Evolutionary conservation across 2,113 vertebrate genomes (phyloP).

Genomic region (Pleuronectes platessa): DNA sequence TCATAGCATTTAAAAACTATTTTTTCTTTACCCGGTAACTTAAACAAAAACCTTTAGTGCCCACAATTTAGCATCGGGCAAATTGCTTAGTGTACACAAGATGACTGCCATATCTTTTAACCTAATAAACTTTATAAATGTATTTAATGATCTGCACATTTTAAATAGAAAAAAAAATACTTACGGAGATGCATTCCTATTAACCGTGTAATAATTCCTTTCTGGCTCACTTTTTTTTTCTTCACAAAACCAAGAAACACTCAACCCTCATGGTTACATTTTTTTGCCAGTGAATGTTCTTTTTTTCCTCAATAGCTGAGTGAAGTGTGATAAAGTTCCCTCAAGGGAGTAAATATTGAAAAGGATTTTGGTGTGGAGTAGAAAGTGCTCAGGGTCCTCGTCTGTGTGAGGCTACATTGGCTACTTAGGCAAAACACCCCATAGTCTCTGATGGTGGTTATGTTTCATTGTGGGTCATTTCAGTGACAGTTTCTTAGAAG

Average conservation of each 20-base stretch:
- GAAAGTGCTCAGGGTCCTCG: not conserved
- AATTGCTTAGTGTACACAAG: no score
- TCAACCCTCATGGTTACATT: not conserved
- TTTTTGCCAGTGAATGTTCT: not conserved
- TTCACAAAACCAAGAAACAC: not conserved
- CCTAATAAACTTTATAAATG: no score
- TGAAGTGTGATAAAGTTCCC: not conserved
- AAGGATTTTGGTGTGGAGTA: not conserved
- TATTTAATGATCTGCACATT: no score
- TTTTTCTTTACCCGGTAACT: not conserved
- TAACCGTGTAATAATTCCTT: not conserved
- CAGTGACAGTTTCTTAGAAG: no score
- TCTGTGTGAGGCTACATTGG: not conserved
- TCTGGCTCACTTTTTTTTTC: not conserved
- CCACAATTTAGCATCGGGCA: no score
- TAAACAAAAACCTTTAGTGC: no score
- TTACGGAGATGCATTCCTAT: no score
- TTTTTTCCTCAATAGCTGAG: not conserved
- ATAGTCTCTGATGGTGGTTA: not conserved
- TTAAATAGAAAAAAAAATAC: no score
- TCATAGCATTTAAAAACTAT: no score
- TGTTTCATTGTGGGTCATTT: no score
- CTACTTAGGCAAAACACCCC: not conserved
- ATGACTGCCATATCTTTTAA: no score
- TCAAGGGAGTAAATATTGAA: not conserved